Evolutionary conservation across 2,113 vertebrate species (phyloP), one percentile per base, ranked within the genome.

Genomic region (Pimephales promelas): DNA sequence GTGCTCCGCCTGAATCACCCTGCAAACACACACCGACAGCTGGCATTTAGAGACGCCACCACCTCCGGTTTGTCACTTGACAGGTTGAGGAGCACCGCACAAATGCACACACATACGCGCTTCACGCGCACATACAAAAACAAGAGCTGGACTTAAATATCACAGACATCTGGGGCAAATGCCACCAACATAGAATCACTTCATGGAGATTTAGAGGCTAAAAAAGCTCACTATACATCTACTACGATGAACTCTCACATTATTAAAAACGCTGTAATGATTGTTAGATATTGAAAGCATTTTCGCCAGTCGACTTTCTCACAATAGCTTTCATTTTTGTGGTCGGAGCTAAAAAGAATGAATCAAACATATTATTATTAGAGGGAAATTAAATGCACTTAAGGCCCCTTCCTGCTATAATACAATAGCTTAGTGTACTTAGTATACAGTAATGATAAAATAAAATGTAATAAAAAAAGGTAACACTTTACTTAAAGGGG

Each of bases 1-100:
- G 88, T 86, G 93, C 90, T 34, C 95, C 95, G 79, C 95, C 95
- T 75, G 95, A 80, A 56, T 98, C 96, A 10, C 98, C 98, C 97
- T 99, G 85, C 18, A 75, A 40, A 72, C 75, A 76, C 20, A 83
- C 20, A 85, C 2, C 26, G 8, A 78, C 43, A 78, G 28, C 49
- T 10, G 52, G 72, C 36, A 52, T 82, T 79, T 28, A 89, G 24
- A 70, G 34, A 57, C 71, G 8, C 45, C 28, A 72, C 78, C 74
- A 85, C 80, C 82, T 45, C 20, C 59, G 36, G 40, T 75, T 8
- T 83, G 68, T 47, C 45, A 66, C 47, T 61, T 83, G 66, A 73
- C 43, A 61, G 11, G 7, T 59, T 31, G 31, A 43, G 45, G 49
- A 57, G 20, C 70, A 9, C 36, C 3, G 5, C 36, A 28, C 10